Percentiles rank a stretch among this genome's conserved stretches.
phyloP scores from a whole-genome alignment of 1,140 invertebrate genomes.

The Hormaphis cornu region DNA sequence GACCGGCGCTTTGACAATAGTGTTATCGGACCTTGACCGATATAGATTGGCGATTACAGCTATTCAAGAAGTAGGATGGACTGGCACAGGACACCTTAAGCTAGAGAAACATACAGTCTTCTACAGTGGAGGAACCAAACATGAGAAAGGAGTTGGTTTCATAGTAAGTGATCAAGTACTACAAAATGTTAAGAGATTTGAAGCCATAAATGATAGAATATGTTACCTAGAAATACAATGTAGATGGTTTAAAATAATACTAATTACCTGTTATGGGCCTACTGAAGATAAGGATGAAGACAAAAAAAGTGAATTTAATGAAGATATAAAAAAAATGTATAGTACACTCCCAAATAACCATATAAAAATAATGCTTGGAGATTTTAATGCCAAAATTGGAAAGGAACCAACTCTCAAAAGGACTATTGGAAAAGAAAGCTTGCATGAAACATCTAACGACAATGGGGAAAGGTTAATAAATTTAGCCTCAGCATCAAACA shows the following conservation, averaged over 20 bases:
- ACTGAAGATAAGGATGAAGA: slow-evolving; percentile 33
- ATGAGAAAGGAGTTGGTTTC: background rate
- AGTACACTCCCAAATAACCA: slow-evolving; percentile 29
- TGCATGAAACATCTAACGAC: slow-evolving; percentile 34
- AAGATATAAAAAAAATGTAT: slow-evolving; percentile 10
- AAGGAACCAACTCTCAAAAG: slow-evolving; percentile 9
- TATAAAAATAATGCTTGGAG: slow-evolving; percentile 33
- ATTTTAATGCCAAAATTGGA: slow-evolving; percentile 34
- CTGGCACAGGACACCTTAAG: background rate
- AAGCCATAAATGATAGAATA: slow-evolving; percentile 29
- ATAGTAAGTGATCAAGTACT: slow-evolving; percentile 1
- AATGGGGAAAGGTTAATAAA: background rate
- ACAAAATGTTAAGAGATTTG: background rate
- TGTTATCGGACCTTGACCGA: slow-evolving; percentile 15
- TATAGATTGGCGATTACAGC: slow-evolving; percentile 23
- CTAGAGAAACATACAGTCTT: background rate
- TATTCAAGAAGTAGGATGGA: slow-evolving; percentile 24
- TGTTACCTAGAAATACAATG: slow-evolving; percentile 26
- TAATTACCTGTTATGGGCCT: slow-evolving; percentile 30
- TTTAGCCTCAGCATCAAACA: background rate
- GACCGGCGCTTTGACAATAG: slow-evolving; percentile 10
- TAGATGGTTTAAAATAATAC: slow-evolving; percentile 32
- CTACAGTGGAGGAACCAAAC: background rate
- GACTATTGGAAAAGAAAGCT: slow-evolving; percentile 40
- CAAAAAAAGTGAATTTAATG: slow-evolving; percentile 34